phyloP scores from a whole-genome alignment of 2,888 invertebrate species.

The Euplagia quadripunctaria region DNA sequence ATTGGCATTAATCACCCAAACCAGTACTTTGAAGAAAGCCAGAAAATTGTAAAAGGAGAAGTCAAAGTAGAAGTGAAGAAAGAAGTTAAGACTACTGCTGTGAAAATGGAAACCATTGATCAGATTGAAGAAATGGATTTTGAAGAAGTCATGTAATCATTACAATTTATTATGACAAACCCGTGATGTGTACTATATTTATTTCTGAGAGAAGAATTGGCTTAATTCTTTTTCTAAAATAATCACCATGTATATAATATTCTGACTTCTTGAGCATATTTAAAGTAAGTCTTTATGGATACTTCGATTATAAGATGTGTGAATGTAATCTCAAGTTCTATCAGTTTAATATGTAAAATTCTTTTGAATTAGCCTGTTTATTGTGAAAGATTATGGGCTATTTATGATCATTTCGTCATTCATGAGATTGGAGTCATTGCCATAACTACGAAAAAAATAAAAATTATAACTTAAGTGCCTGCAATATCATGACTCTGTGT shows the following conservation, averaged over 20 bases:
- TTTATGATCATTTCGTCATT: neutral
- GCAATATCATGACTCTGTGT: neutral
- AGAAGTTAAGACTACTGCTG: slow-evolving; percentile 55
- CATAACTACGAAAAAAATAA: neutral
- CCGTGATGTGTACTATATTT: neutral
- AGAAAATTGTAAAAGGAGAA: slow-evolving; percentile 82
- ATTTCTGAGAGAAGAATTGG: neutral
- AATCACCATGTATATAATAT: neutral
- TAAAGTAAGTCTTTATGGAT: neutral
- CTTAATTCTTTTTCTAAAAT: neutral
- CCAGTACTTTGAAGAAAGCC: slow-evolving; percentile 95
- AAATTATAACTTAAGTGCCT: neutral
- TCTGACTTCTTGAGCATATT: neutral
- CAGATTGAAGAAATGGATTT: slow-evolving; percentile 76
- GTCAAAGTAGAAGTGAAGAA: slow-evolving; percentile 71
- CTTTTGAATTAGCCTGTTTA: no score
- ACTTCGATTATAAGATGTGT: no score
- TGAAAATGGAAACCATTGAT: slow-evolving; percentile 66
- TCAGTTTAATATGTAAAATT: no score
- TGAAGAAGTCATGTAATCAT: slow-evolving; percentile 68
- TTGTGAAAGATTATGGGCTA: no score
- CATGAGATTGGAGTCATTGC: no score
- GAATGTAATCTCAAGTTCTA: no score
- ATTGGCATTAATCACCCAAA: slow-evolving; percentile 96
- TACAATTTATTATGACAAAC: no score